Conservation (phyloP, 2,888 invertebrate genomes). For the Nephrotoma flavescens region DNA sequence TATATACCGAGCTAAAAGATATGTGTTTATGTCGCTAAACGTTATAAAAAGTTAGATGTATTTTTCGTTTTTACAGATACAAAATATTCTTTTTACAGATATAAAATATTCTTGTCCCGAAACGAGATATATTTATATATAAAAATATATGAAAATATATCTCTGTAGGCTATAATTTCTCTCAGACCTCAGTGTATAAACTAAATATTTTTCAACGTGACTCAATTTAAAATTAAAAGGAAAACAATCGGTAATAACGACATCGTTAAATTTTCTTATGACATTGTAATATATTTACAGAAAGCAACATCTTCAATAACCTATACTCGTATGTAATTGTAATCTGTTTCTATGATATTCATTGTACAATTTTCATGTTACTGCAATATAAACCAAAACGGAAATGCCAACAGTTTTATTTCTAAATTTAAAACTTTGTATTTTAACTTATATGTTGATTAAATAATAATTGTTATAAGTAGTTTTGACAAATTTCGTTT, state of each 20-base stretch:
- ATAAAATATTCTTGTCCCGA: no score
- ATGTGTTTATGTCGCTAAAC: no score
- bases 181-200: no score
- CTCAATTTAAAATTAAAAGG: not conserved
- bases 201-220: not conserved
- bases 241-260: not conserved
- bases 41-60: no score
- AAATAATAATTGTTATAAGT: no score
- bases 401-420: not conserved
- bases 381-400: not conserved
- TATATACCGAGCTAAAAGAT: no score
- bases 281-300: not conserved
- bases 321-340: not conserved
- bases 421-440: not conserved
- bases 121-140: no score
- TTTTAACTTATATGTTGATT: not conserved
- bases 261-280: not conserved
- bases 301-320: not conserved
- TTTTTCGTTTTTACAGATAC: no score
- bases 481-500: not conserved
- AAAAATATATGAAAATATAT: no score
- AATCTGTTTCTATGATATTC: not conserved
- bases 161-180: no score
- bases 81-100: no score
- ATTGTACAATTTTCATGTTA: not conserved